phyloP scores from a whole-genome alignment of 1,140 invertebrate species.

The Polypedilum pembai region DNA sequence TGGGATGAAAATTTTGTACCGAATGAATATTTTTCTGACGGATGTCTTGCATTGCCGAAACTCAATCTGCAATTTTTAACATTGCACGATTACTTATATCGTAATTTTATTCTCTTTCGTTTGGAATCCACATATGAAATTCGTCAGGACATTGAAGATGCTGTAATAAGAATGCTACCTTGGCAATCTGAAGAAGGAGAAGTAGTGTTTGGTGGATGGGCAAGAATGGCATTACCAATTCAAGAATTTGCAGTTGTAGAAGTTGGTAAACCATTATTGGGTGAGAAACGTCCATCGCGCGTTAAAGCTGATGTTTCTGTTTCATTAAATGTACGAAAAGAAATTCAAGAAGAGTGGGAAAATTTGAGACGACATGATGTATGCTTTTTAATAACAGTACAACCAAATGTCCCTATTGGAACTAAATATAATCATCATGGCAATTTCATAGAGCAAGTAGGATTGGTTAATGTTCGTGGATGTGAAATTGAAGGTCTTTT shows the following conservation, averaged over 20 bases:
- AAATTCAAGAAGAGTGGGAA: constrained; percentile 97
- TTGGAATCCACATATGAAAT: constrained; percentile 99
- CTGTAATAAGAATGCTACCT: constrained; percentile 85
- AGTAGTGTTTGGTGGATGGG: constrained; percentile 93
- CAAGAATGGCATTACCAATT: constrained; percentile 95
- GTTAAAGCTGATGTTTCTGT: constrained; percentile 92
- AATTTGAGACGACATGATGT: constrained; percentile 94
- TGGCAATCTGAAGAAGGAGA: constrained; percentile 84
- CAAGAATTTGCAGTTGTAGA: constrained; percentile 91
- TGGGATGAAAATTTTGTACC: constrained; percentile 99
- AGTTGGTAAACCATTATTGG: constrained; percentile 79
- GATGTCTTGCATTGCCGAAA: constrained; percentile 91
- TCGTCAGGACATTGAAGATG: constrained; percentile 96
- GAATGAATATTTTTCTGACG: constrained; percentile 93
- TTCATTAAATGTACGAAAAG: constrained; percentile 78
- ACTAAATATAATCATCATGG: constrained; percentile 73
- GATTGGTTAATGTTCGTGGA: constrained; percentile 84
- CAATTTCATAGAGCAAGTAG: constrained; percentile 84
- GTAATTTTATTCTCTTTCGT: constrained; percentile 97
- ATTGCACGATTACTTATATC: constrained; percentile 92
- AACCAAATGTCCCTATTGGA: constrained; percentile 72
- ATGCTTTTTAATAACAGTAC: constrained; percentile 89
- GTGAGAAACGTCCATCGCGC: constrained; percentile 88
- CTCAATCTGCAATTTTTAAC: constrained; percentile 98
- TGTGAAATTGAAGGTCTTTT: constrained; percentile 99